Conservation (phyloP, 2,888 invertebrate species). For the Hirtodrosophila alboralis region DNA sequence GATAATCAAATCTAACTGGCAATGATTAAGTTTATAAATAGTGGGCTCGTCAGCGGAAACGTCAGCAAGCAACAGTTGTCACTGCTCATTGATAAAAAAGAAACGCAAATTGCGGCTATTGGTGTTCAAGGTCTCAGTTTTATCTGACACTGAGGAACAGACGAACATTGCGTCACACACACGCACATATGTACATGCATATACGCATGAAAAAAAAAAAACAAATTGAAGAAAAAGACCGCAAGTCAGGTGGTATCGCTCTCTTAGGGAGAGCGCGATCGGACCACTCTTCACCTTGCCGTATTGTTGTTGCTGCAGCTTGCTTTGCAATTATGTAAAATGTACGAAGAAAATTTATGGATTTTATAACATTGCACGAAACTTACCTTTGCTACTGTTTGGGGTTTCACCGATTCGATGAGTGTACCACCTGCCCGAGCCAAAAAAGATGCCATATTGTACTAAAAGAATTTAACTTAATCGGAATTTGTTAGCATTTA, state of each 20-base stretch:
- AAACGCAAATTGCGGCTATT: slow-evolving; percentile 6
- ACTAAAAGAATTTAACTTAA: slow-evolving; percentile 38
- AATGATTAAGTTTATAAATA: slow-evolving; percentile 60
- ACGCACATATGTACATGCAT: slow-evolving; percentile 13
- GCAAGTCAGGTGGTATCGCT: slow-evolving; percentile 41
- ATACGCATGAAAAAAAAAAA: slow-evolving; percentile 6
- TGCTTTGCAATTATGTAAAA: slow-evolving; percentile 79
- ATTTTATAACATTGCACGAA: slow-evolving; percentile 24
- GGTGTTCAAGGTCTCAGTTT: slow-evolving; percentile 43
- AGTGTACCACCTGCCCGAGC: slow-evolving; percentile 88
- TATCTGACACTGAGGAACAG: slow-evolving; percentile 8
- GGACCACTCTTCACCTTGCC: slow-evolving; percentile 34
- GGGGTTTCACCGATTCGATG: slow-evolving; percentile 88
- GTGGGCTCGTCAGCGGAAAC: slow-evolving; percentile 52
- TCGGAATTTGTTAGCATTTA: slow-evolving; percentile 27
- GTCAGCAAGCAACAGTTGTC: slow-evolving; percentile 36
- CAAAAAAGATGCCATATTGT: slow-evolving; percentile 90
- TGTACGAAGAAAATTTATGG: slow-evolving; percentile 27
- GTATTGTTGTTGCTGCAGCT: slow-evolving; percentile 41
- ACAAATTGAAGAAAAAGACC: slow-evolving; percentile 39
- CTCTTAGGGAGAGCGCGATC: slow-evolving; percentile 12
- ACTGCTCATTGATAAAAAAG: slow-evolving; percentile 54
- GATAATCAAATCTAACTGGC: slow-evolving; percentile 61
- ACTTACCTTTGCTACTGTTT: slow-evolving; percentile 89
- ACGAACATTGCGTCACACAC: slow-evolving; percentile 47